phyloP scores from a whole-genome alignment of 1,140 invertebrate species.

The Diplogasteroides magnus region DNA sequence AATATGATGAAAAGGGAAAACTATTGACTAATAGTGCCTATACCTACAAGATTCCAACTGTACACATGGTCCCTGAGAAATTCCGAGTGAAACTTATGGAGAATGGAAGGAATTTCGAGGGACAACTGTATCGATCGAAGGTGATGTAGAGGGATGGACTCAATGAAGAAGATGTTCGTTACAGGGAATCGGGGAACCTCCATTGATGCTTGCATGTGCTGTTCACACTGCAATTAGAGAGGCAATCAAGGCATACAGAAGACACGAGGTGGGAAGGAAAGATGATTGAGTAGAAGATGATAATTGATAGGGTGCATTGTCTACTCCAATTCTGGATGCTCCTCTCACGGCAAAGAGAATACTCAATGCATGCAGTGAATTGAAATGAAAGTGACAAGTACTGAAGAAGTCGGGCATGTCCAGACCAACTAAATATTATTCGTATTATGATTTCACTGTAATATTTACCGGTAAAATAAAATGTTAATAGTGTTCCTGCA shows the following conservation, averaged over 20 bases:
- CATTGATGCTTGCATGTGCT: slow-evolving; percentile 34
- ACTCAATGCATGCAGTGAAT: not conserved
- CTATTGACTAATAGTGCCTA: slow-evolving; percentile 4
- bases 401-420: too few relatives aligned
- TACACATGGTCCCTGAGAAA: slow-evolving; percentile 29
- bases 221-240: slow-evolving; percentile 34
- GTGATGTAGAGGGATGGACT: slow-evolving; percentile 7
- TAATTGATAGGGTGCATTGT: not conserved
- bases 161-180: slow-evolving; percentile 2
- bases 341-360: not conserved
- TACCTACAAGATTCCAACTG: slow-evolving; percentile 32
- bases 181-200: slow-evolving; percentile 48
- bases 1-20: slow-evolving; percentile 24
- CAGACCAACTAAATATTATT: too few relatives aligned
- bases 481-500: too few relatives aligned
- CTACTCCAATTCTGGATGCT: not conserved
- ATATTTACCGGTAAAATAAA: too few relatives aligned
- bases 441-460: too few relatives aligned
- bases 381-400: too few relatives aligned
- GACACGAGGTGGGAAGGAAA: not conserved
- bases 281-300: too few relatives aligned
- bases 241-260: slow-evolving; percentile 24
- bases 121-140: slow-evolving; percentile 43
- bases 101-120: slow-evolving; percentile 18
- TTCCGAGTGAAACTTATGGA: slow-evolving; percentile 39